phyloP scores from a whole-genome alignment of 2,797 vertebrate genomes.

The Hippocampus kuda region DNA sequence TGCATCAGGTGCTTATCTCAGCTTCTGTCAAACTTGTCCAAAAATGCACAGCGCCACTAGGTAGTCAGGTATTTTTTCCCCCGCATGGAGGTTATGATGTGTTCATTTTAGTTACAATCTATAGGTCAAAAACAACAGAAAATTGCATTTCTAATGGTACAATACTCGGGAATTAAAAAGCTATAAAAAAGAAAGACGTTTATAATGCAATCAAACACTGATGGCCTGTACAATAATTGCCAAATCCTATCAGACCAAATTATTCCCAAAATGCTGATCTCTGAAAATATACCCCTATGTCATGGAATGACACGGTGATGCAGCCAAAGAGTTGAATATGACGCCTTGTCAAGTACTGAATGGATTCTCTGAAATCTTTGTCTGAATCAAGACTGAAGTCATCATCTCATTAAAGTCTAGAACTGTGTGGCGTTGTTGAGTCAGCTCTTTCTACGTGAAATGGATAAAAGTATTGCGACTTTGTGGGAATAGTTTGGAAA shows the following conservation, averaged over 20 bases:
- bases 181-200: background rate
- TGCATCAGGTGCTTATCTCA: conserved; percentile 1
- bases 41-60: too few species aligned
- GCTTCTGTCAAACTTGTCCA: background rate
- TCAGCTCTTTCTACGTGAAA: background rate
- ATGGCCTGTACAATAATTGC: background rate
- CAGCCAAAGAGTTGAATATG: background rate
- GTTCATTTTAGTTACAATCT: background rate
- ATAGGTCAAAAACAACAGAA: background rate
- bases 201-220: background rate
- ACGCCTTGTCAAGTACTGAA: background rate
- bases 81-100: background rate
- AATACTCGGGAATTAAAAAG: background rate
- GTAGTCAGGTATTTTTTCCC: too few species aligned
- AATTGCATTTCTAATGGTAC: background rate
- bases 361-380: background rate
- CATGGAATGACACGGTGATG: background rate
- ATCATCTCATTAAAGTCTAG: background rate
- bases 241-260: background rate
- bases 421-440: background rate
- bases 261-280: background rate
- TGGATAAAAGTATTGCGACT: background rate
- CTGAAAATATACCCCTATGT: background rate
- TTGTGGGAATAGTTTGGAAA: too few species aligned
- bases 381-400: background rate